Percentiles rank a stretch among this genome's conserved stretches.
These are phyloP conservation scores for Erithacus rubecula DNA, from an alignment of 2,797 vertebrate genomes.

Conservation along the genomic window DNA sequence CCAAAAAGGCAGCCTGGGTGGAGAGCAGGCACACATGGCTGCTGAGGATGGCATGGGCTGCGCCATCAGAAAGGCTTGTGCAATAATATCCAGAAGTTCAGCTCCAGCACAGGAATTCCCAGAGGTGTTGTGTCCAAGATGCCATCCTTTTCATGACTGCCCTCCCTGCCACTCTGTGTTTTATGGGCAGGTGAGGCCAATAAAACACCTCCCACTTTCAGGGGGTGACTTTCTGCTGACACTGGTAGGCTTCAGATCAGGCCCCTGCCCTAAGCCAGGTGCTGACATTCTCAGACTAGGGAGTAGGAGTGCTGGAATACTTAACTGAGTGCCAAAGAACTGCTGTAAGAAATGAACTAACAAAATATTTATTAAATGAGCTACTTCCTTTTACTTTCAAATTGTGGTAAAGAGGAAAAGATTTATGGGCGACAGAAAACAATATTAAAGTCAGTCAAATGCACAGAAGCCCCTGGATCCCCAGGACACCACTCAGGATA, in stretches of 20 bases:
- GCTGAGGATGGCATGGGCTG: accelerated
- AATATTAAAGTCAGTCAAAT: not conserved
- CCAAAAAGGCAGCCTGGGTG: not conserved
- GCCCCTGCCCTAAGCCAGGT: not conserved
- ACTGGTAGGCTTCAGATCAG: not conserved
- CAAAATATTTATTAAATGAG: not conserved
- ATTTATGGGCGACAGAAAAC: not conserved
- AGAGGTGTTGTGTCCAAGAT: not conserved
- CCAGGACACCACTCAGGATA: not conserved
- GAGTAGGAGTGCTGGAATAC: not conserved
- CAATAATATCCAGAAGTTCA: accelerated
- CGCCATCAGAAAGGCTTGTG: accelerated
- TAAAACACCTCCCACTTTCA: not conserved
- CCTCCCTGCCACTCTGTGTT: not conserved
- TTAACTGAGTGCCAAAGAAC: not conserved
- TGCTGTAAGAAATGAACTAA: not conserved
- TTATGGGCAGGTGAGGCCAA: not conserved
- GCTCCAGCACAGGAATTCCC: accelerated
- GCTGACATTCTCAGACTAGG: not conserved
- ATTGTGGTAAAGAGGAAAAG: not conserved
- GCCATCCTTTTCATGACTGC: not conserved
- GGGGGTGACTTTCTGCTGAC: not conserved
- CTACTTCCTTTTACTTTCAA: not conserved
- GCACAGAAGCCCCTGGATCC: not conserved
- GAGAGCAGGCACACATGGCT: accelerated